Evolutionary conservation across 1,140 invertebrate species (phyloP).

Genomic region (Nebria ingens): DNA sequence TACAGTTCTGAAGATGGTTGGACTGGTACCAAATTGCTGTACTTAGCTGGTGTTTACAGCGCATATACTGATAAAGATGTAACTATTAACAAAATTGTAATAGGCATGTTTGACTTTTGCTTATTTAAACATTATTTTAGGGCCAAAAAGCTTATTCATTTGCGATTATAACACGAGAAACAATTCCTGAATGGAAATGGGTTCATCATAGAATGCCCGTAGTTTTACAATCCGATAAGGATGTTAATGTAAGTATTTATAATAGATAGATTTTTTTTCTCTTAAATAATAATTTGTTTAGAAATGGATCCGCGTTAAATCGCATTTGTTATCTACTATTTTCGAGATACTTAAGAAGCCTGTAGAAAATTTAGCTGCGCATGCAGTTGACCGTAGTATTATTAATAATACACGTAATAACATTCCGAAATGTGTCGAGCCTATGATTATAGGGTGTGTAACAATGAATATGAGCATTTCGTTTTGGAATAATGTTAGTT

Average conservation of each 20-base stretch:
- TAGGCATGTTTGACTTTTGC: not conserved
- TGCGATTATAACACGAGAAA: not conserved
- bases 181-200: not conserved
- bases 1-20: not conserved
- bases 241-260: constrained; percentile 52
- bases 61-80: not conserved
- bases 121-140: not conserved
- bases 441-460: no score
- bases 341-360: not conserved
- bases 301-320: not conserved
- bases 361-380: not conserved
- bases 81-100: not conserved
- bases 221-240: constrained; percentile 55
- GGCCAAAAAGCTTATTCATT: not conserved
- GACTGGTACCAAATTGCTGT: not conserved
- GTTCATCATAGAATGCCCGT: constrained; percentile 73
- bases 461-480: no score
- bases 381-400: not conserved
- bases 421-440: not conserved
- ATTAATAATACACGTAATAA: not conserved
- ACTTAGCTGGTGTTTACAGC: not conserved
- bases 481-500: no score
- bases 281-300: not conserved
- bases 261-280: no score
- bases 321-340: not conserved